These are phyloP conservation scores for Spilarctia lutea DNA, from an alignment of 2,888 invertebrate species.

Conservation along the genomic window DNA sequence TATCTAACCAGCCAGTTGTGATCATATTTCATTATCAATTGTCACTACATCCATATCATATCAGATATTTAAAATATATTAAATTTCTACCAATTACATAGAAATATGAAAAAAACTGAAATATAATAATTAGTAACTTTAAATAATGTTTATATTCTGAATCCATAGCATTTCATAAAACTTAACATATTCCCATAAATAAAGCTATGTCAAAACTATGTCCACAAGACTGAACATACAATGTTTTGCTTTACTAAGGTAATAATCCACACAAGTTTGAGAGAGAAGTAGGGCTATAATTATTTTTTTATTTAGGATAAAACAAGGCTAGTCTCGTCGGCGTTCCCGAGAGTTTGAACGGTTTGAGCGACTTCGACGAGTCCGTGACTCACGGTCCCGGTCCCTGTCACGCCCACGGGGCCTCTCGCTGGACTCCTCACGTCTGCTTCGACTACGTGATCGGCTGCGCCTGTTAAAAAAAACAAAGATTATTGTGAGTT, in stretches of 20 bases:
- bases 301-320: conserved; percentile 11
- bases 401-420: conserved; percentile 69
- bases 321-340: conserved; percentile 67
- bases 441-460: conserved; percentile 72
- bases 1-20: conserved; percentile 2
- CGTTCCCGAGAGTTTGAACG: conserved; percentile 76
- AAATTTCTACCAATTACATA: not conserved
- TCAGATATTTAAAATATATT: not conserved
- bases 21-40: not conserved
- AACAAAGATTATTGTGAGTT: not conserved
- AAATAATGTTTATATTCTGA: conserved; percentile 1
- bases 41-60: conserved; percentile 2
- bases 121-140: not conserved
- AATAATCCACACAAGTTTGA: conserved; percentile 21
- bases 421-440: conserved; percentile 69
- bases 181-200: conserved; percentile 11
- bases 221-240: not conserved
- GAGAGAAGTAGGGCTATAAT: conserved; percentile 28
- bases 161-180: not conserved
- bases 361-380: conserved; percentile 76
- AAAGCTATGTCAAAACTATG: not conserved
- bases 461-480: conserved; percentile 62
- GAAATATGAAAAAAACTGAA: conserved; percentile 3
- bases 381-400: conserved; percentile 66
- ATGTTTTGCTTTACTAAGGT: conserved; percentile 11